Percentiles rank a stretch among this genome's conserved stretches.
Conservation (phyloP, 2,888 invertebrate species). For the Erynnis tages region DNA sequence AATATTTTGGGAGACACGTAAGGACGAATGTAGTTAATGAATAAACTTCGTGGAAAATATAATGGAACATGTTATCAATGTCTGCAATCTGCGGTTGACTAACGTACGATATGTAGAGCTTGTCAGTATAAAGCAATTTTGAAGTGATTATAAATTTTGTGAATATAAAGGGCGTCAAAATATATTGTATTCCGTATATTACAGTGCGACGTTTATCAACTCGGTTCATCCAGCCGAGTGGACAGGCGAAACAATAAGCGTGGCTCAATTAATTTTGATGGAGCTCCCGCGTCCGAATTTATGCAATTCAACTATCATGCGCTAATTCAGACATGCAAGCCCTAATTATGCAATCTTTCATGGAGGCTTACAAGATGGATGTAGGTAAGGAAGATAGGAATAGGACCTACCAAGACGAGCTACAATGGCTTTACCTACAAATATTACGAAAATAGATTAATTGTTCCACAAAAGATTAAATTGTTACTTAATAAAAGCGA, state of each 20-base stretch:
- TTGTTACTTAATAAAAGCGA: not conserved
- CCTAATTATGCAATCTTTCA: slow-evolving; percentile 41
- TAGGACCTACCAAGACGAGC: too few relatives aligned
- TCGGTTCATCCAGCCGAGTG: not conserved
- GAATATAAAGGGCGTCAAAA: slow-evolving; percentile 25
- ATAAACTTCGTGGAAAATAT: slow-evolving; percentile 51
- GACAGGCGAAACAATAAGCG: slow-evolving; percentile 4
- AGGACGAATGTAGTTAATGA: slow-evolving; percentile 37
- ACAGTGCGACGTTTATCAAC: not conserved
- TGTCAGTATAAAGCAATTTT: too few relatives aligned
- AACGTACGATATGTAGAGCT: slow-evolving; percentile 34
- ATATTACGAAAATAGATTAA: too few relatives aligned
- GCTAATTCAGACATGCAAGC: slow-evolving; percentile 49
- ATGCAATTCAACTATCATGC: slow-evolving; percentile 35
- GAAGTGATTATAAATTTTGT: slow-evolving; percentile 34
- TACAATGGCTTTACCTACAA: too few relatives aligned
- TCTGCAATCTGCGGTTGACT: slow-evolving; percentile 57
- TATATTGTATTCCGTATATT: not conserved
- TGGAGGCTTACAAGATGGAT: too few relatives aligned
- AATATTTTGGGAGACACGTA: slow-evolving; percentile 14
- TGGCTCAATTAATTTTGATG: slow-evolving; percentile 38
- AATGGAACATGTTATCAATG: slow-evolving; percentile 49
- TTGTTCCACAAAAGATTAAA: not conserved
- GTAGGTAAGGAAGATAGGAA: too few relatives aligned
- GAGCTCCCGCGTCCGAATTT: slow-evolving; percentile 37